Conservation (phyloP, 2,888 invertebrate genomes). For the Polyploca ridens region DNA sequence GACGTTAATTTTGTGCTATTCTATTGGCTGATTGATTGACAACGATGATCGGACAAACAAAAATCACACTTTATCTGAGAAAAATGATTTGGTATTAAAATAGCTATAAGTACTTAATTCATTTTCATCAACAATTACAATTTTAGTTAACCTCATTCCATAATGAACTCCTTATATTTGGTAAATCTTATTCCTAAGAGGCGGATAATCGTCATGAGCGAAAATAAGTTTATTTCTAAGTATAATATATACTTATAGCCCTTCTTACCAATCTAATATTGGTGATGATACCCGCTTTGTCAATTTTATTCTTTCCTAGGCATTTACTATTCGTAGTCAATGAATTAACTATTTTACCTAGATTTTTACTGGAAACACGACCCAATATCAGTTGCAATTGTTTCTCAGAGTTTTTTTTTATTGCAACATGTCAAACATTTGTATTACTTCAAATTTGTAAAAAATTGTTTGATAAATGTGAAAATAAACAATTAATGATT, state of each 20-base stretch:
- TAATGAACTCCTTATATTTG: conserved; percentile 48
- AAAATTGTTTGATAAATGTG: neutral
- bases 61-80: neutral
- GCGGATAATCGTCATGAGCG: conserved; percentile 76
- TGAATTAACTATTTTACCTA: neutral
- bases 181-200: conserved; percentile 73
- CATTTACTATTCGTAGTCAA: neutral
- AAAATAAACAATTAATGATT: neutral
- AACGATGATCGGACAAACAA: neutral
- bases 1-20: no score
- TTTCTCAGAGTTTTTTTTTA: neutral
- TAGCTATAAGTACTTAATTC: conserved; percentile 3
- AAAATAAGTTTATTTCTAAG: conserved; percentile 36
- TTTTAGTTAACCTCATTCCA: conserved; percentile 12
- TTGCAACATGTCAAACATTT: neutral
- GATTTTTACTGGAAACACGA: neutral
- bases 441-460: no score
- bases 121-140: conserved; percentile 10
- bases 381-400: neutral
- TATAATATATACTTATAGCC: conserved; percentile 13
- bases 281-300: conserved; percentile 2
- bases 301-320: neutral
- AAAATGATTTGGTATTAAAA: conserved; percentile 8
- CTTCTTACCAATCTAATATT: conserved; percentile 6
- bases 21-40: no score